phyloP scores from a whole-genome alignment of 2,113 vertebrate species.

The Melanostigma gelatinosum region DNA sequence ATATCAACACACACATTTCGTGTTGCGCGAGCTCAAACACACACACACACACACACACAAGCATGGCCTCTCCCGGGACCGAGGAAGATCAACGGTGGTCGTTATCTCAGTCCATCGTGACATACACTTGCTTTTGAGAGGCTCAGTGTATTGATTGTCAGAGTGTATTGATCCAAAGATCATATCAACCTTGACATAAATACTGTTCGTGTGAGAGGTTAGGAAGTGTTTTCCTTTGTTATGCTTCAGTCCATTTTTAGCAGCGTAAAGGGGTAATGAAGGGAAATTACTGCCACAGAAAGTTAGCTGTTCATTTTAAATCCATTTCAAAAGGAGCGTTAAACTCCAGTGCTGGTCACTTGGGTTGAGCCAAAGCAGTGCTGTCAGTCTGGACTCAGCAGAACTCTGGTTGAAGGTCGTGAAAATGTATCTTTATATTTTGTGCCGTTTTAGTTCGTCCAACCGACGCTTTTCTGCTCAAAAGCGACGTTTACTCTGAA shows the following conservation, averaged over 20 bases:
- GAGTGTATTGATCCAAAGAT: constrained; percentile 30
- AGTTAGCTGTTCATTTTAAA: too few species aligned
- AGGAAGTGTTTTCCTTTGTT: background rate
- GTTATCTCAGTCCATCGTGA: constrained; percentile 24
- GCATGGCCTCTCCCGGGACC: constrained; percentile 2
- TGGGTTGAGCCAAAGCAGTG: too few species aligned
- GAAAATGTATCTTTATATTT: background rate
- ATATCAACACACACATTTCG: background rate
- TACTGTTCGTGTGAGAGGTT: background rate
- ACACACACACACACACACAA: too few species aligned
- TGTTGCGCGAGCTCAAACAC: too few species aligned
- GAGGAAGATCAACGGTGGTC: constrained; percentile 21
- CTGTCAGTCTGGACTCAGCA: too few species aligned
- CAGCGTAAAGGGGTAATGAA: background rate
- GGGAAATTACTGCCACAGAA: background rate
- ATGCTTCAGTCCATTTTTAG: background rate
- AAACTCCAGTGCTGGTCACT: too few species aligned
- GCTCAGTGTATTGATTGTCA: constrained; percentile 3
- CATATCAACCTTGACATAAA: constrained; percentile 42
- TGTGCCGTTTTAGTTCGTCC: background rate
- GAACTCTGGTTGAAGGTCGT: background rate
- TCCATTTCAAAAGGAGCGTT: too few species aligned
- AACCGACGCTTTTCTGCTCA: background rate
- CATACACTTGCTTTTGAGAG: constrained; percentile 31
- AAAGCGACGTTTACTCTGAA: background rate